Conservation (phyloP, 2,888 invertebrate genomes). For the Hirtodrosophila cameraria region DNA sequence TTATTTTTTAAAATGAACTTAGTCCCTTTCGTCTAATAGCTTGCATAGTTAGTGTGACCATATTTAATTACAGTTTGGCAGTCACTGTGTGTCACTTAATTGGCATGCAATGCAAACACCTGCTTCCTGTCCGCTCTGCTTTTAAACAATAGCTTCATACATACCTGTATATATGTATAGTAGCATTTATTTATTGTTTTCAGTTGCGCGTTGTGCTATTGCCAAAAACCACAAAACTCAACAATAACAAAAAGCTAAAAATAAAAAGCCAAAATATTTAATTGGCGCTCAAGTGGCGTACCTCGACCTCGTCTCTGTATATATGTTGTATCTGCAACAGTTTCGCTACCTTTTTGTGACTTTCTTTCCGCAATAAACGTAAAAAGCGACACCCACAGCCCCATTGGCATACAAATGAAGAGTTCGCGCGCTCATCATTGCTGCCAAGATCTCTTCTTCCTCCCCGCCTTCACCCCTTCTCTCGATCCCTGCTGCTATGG, state of each 20-base stretch:
- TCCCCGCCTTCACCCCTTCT: not conserved
- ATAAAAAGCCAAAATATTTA: conserved; percentile 43
- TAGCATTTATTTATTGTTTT: conserved; percentile 35
- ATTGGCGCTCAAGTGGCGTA: conserved; percentile 51
- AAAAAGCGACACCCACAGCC: conserved; percentile 58
- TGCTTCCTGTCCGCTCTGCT: conserved; percentile 27
- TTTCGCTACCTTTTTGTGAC: conserved; percentile 57
- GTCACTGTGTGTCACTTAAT: conserved; percentile 21
- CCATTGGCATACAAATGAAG: conserved; percentile 67
- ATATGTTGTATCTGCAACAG: conserved; percentile 42
- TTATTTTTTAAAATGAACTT: too few species aligned
- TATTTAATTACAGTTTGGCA: conserved; percentile 22
- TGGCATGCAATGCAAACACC: conserved; percentile 33
- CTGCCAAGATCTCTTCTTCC: conserved; percentile 41
- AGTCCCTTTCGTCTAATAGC: too few species aligned
- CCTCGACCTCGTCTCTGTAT: conserved; percentile 2
- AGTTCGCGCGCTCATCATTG: conserved; percentile 28
- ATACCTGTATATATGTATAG: not conserved
- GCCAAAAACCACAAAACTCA: conserved; percentile 34
- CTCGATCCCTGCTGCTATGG: not conserved
- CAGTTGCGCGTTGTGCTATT: conserved; percentile 32
- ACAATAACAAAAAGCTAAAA: conserved; percentile 9
- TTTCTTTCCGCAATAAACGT: conserved; percentile 64
- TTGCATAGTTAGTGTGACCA: not conserved
- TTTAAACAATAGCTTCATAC: not conserved